phyloP scores from a whole-genome alignment of 1,140 invertebrate genomes.

The Kradibia gibbosae region DNA sequence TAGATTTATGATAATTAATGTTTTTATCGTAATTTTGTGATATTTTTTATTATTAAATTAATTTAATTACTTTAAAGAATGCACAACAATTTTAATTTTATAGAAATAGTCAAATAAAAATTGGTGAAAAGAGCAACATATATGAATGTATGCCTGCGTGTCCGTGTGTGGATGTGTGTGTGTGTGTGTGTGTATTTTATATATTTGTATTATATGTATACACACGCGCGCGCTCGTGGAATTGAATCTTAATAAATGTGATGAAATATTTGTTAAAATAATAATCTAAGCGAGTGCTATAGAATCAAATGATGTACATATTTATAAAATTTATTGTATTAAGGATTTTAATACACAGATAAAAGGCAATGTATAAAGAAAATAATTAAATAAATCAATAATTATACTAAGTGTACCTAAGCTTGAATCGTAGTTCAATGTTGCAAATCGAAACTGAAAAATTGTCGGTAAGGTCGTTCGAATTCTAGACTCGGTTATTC shows the following conservation, averaged over 20 bases:
- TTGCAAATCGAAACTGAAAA: too few species aligned
- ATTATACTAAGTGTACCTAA: neutral
- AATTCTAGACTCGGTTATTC: too few species aligned
- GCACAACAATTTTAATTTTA: too few species aligned
- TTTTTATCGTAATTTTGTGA: neutral
- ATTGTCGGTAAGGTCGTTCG: too few species aligned
- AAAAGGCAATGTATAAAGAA: constrained; percentile 5
- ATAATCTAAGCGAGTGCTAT: neutral
- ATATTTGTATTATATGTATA: too few species aligned
- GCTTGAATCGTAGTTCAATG: neutral
- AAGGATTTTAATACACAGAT: neutral
- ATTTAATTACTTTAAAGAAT: neutral
- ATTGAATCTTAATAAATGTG: neutral
- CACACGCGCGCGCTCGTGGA: too few species aligned
- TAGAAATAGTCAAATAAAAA: too few species aligned
- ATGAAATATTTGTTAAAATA: neutral
- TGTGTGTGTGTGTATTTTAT: too few species aligned
- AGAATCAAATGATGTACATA: neutral
- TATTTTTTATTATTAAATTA: neutral
- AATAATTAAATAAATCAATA: neutral
- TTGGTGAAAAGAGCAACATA: too few species aligned
- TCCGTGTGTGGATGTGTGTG: too few species aligned
- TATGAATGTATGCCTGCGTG: too few species aligned
- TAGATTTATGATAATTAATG: too few species aligned
- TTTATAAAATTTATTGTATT: neutral